Percentiles rank a stretch among this genome's conserved stretches.
phyloP scores from a whole-genome alignment of 1,140 invertebrate genomes.

The Drosophila bifasciata region DNA sequence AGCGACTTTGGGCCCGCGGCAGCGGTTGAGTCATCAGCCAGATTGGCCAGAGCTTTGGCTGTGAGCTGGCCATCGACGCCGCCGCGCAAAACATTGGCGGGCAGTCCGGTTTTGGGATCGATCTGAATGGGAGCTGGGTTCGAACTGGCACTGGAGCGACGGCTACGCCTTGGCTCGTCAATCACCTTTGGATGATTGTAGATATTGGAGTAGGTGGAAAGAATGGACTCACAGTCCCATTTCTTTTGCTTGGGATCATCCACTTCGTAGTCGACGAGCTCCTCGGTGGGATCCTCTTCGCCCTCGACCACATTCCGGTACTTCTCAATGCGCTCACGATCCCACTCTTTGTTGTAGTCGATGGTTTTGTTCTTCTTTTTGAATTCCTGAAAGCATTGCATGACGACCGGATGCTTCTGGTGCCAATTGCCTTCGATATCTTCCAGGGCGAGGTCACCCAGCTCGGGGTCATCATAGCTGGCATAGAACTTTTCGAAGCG shows the following conservation, averaged over 20 bases:
- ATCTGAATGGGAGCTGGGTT: slow-evolving; percentile 87
- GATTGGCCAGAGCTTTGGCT: slow-evolving; percentile 87
- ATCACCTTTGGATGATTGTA: slow-evolving; percentile 97
- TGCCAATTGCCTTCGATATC: slow-evolving; percentile 93
- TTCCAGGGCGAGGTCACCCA: slow-evolving; percentile 94
- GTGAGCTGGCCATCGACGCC: slow-evolving; percentile 87
- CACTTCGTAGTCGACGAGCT: slow-evolving; percentile 87
- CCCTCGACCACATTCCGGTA: slow-evolving; percentile 86
- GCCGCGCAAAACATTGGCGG: slow-evolving; percentile 87
- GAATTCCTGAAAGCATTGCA: slow-evolving; percentile 88
- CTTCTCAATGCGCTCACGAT: slow-evolving; percentile 87
- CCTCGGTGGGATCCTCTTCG: slow-evolving; percentile 85
- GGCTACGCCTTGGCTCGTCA: slow-evolving; percentile 88
- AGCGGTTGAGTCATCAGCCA: slow-evolving; percentile 86
- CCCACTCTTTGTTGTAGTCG: slow-evolving; percentile 87
- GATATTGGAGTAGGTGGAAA: slow-evolving; percentile 94
- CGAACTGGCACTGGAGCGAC: slow-evolving; percentile 81
- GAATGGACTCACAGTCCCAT: slow-evolving; percentile 97
- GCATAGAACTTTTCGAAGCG: slow-evolving; percentile 96
- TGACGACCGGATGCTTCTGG: slow-evolving; percentile 88
- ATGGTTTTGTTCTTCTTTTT: slow-evolving; percentile 86
- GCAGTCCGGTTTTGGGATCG: slow-evolving; percentile 89
- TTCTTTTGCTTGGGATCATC: slow-evolving; percentile 86
- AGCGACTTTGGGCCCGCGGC: slow-evolving; percentile 85
- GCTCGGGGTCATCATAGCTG: slow-evolving; percentile 94